Conservation (phyloP, 2,113 vertebrate genomes). For the Chascanopsetta lugubris region DNA sequence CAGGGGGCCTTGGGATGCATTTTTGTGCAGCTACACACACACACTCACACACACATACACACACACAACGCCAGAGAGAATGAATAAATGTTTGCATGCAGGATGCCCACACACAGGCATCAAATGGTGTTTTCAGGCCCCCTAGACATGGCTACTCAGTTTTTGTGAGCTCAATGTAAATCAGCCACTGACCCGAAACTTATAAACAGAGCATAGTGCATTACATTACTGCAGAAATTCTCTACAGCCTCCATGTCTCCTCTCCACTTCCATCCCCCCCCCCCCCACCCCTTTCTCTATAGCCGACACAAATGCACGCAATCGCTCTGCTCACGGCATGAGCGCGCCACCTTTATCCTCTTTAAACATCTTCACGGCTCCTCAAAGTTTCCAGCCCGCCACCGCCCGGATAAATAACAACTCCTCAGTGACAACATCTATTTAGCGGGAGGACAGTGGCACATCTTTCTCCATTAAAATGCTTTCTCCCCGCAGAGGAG, state of each 20-base stretch:
- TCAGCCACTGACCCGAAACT: slow-evolving; percentile 19
- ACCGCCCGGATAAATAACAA: slow-evolving; percentile 42
- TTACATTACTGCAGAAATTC: slow-evolving; percentile 11
- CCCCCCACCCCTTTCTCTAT: slow-evolving; percentile 1
- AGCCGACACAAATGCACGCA: slow-evolving; percentile 20
- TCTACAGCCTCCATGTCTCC: not conserved
- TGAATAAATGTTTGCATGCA: not conserved
- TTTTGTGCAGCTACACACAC: slow-evolving; percentile 4
- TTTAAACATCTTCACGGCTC: slow-evolving; percentile 45
- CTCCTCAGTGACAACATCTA: slow-evolving; percentile 58
- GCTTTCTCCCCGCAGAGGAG: slow-evolving; percentile 31
- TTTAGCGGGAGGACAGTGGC: slow-evolving; percentile 56
- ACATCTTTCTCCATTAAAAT: slow-evolving; percentile 53
- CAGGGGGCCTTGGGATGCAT: slow-evolving; percentile 18
- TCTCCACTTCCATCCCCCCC: not conserved
- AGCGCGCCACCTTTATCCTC: slow-evolving; percentile 24
- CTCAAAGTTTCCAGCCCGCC: slow-evolving; percentile 40
- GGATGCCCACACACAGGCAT: not conserved
- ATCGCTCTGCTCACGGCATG: slow-evolving; percentile 32
- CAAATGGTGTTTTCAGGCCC: not conserved
- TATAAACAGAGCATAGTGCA: not conserved
- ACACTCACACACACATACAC: too few relatives aligned
- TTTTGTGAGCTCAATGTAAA: slow-evolving; percentile 7
- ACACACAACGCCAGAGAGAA: not conserved
- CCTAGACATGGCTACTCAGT: slow-evolving; percentile 3